A percentile compares a stretch with the other conserved stretches of the same genome.
These are phyloP conservation scores for Drosophila virilis DNA, from an alignment of 1,140 invertebrate genomes.

Conservation along the genomic window DNA sequence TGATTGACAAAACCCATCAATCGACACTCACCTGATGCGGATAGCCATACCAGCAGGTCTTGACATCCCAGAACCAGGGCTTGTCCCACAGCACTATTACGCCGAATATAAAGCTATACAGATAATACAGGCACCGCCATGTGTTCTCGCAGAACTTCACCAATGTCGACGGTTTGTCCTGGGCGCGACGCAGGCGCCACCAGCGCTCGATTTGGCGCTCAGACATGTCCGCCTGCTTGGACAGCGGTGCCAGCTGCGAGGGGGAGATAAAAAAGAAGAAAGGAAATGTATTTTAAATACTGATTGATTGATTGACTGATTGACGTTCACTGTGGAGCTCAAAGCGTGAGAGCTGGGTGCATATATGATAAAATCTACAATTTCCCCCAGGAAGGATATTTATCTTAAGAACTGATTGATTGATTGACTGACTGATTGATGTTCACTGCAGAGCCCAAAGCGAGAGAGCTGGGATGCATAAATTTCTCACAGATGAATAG, in stretches of 20 bases:
- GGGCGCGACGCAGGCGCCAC: slow-evolving; percentile 91
- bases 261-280: slow-evolving; percentile 15
- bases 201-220: slow-evolving; percentile 95
- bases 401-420: neutral
- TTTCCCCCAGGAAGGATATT: neutral
- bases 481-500: too few relatives aligned
- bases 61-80: slow-evolving; percentile 97
- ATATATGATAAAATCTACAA: too few relatives aligned
- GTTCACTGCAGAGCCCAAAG: too few relatives aligned
- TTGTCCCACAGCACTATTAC: slow-evolving; percentile 95
- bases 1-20: neutral
- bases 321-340: too few relatives aligned
- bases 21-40: slow-evolving; percentile 86
- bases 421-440: too few relatives aligned
- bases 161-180: slow-evolving; percentile 94
- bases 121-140: slow-evolving; percentile 96
- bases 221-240: slow-evolving; percentile 94
- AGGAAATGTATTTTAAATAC: neutral
- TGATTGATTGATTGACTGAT: slow-evolving; percentile 1
- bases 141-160: slow-evolving; percentile 96
- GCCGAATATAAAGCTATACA: slow-evolving; percentile 93
- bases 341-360: too few relatives aligned
- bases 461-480: too few relatives aligned
- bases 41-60: slow-evolving; percentile 94
- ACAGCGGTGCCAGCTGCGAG: slow-evolving; percentile 88